Evolutionary conservation across 2,888 invertebrate genomes (phyloP).

Genomic region (Yponomeuta sedellus): DNA sequence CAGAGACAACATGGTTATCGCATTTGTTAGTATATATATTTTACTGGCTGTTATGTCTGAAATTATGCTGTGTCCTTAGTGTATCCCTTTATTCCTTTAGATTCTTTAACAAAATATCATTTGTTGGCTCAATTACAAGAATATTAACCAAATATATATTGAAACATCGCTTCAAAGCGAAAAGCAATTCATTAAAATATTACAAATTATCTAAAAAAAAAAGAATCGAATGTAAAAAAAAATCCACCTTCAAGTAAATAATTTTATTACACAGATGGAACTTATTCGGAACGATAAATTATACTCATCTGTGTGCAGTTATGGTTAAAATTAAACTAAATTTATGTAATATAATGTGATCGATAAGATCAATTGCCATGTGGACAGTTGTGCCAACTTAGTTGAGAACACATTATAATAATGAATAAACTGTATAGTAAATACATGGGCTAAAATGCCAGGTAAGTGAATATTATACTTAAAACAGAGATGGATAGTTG

Average conservation of each 20-base stretch:
- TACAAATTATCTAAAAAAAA: constrained; percentile 6
- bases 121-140: neutral
- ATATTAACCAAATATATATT: neutral
- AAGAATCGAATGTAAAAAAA: constrained; percentile 2
- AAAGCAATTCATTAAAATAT: constrained; percentile 9
- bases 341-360: constrained; percentile 2
- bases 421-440: neutral
- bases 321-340: constrained; percentile 3
- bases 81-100: neutral
- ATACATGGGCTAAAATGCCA: neutral
- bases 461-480: neutral
- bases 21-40: too few relatives aligned
- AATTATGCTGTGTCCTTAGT: neutral
- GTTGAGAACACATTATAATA: neutral
- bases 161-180: neutral
- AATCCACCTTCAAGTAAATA: constrained; percentile 4
- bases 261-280: neutral
- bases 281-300: neutral
- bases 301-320: neutral
- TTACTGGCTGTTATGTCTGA: too few relatives aligned
- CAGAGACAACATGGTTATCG: neutral
- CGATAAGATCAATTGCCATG: neutral
- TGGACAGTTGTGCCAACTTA: neutral
- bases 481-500: neutral
- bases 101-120: neutral